Base-by-base conservation (phyloP, 2,113 vertebrate species). In the Solea solea region DNA sequence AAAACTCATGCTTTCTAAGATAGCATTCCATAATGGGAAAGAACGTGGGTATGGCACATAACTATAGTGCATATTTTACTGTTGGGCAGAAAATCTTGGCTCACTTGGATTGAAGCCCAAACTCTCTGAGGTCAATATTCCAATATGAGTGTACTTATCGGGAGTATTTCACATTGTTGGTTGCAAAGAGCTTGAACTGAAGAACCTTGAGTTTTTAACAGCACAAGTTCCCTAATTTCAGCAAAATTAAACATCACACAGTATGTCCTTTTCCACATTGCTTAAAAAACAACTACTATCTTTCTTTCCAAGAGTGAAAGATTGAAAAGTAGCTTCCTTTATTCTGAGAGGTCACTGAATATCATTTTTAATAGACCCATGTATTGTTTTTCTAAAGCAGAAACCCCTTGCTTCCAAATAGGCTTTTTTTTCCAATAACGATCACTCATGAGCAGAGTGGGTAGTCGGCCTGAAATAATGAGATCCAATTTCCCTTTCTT, bases 391-490 rank as follows among this genome's bases (percentile, higher is more conserved):
- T 72, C 62, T 63, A 44, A 86, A 85, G 75, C 64, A 75, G 46
- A 76, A 87, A 85, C 87, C 69, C 75, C 64, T 88, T 81, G 54
- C 74, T 69, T 87, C 71, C 77, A 80, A 90, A 90, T 76, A 78
- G 83, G 60, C 72, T 78, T 83, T n/a, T 87, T 85, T 87, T 60
- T 72, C 78, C 60, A 53, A 89, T 90, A 91, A 92, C 77, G 87
- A 92, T 92, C 82, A 90, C 80, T 86, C 70, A 85, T 68, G 70
- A 83, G 72, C 50, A 54, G 83, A 87, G 77, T 72, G 72, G 84
- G 67, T 72, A 41, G 70, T 86, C 63, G 78, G 74, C 78, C 87
- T 84, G 70, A 86, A 87, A 91, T 94, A 93, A 93, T 89, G 90
- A 92, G 89, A 89, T 91, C 83, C 78, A 13, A 70, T 89, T 89